Conservation (phyloP, 1,140 invertebrate genomes). For the Cyclargus thomasi region DNA sequence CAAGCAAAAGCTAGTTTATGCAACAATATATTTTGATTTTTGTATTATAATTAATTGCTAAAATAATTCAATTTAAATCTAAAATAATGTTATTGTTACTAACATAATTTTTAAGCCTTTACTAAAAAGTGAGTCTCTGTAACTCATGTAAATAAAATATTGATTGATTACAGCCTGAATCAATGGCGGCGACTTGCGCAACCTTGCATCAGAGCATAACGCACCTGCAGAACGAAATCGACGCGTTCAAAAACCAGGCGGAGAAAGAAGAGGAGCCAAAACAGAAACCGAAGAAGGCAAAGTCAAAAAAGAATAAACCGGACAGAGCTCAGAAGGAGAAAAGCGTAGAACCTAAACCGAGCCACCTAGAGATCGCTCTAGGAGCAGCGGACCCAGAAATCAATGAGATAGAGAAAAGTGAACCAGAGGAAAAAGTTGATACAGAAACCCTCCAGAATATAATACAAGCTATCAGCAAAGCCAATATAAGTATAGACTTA, state of each 20-base stretch:
- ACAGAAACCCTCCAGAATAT: conserved; percentile 49
- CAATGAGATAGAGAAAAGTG: not conserved
- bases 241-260: conserved; percentile 57
- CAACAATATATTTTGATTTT: no score
- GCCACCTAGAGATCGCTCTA: not conserved
- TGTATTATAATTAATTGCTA: no score
- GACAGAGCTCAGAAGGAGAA: conserved; percentile 47
- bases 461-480: conserved; percentile 50
- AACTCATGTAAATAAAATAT: no score
- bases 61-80: no score
- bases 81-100: no score
- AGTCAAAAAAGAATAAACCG: conserved; percentile 58
- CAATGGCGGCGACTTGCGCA: conserved; percentile 77
- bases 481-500: conserved; percentile 47
- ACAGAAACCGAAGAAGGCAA: conserved; percentile 53
- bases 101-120: no score
- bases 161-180: conserved; percentile 66
- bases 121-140: no score
- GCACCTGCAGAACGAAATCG: conserved; percentile 76
- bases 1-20: no score
- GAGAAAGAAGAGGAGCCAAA: conserved; percentile 56
- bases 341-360: conserved; percentile 24
- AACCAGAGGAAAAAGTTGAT: conserved; percentile 42
- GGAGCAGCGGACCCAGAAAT: not conserved
- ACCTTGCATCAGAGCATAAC: conserved; percentile 77